phyloP scores from a whole-genome alignment of 1,140 invertebrate genomes.

The Lysiphlebus fabarum region DNA sequence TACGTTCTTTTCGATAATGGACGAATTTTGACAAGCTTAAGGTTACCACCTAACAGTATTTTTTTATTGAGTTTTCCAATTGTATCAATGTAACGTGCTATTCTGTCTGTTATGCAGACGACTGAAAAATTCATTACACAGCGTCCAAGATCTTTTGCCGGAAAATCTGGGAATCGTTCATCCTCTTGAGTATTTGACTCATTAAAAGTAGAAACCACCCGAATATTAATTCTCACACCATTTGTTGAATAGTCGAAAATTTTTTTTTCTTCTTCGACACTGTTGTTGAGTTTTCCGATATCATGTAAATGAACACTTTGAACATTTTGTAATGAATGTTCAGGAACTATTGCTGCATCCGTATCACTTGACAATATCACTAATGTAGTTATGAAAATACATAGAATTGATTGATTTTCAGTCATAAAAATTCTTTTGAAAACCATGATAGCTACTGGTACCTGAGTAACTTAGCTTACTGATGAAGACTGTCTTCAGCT shows the following conservation, averaged over 20 bases:
- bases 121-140: conserved; percentile 53
- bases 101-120: conserved; percentile 54
- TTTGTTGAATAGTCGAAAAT: conserved; percentile 44
- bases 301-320: conserved; percentile 19
- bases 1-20: conserved; percentile 8
- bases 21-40: conserved; percentile 55
- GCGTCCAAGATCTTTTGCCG: conserved; percentile 39
- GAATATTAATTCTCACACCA: conserved; percentile 43
- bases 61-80: conserved; percentile 54
- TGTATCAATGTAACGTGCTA: conserved; percentile 54
- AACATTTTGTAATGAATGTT: conserved; percentile 20
- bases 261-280: conserved; percentile 25
- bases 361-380: neutral
- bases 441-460: neutral
- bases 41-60: conserved; percentile 53
- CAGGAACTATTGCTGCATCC: neutral
- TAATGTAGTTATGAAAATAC: neutral
- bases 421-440: neutral
- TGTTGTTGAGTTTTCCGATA: no score
- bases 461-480: neutral
- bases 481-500: conserved; percentile 11
- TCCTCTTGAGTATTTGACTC: conserved; percentile 24
- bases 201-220: conserved; percentile 35
- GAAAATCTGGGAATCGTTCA: conserved; percentile 44
- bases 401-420: conserved; percentile 17